Evolutionary conservation across 1,140 invertebrate species (phyloP).

Genomic region (Drosophila setifemur): DNA sequence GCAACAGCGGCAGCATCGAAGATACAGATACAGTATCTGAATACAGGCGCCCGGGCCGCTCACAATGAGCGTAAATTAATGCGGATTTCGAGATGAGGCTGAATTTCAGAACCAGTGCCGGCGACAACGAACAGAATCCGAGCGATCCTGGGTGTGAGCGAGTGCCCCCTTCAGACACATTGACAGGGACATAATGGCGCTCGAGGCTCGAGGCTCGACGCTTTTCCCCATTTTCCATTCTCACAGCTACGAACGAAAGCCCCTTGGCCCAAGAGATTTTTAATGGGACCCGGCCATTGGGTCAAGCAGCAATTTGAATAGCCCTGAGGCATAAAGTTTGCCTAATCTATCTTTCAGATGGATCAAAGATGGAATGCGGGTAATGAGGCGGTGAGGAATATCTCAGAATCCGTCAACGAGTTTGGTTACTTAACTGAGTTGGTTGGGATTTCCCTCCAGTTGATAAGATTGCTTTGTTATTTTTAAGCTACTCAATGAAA

Average conservation of each 20-base stretch:
- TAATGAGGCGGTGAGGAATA: conserved; percentile 30
- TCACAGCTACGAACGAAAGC: too few relatives aligned
- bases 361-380: conserved; percentile 43
- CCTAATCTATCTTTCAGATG: conserved; percentile 60
- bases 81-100: conserved; percentile 62
- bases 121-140: background rate
- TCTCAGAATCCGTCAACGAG: conserved; percentile 13
- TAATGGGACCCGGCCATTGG: conserved; percentile 50
- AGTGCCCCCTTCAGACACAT: conserved; percentile 36
- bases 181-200: conserved; percentile 56
- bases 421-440: conserved; percentile 1
- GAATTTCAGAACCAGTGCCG: conserved; percentile 5
- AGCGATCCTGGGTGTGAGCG: background rate
- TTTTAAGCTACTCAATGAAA: too few relatives aligned
- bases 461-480: too few relatives aligned
- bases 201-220: conserved; percentile 15
- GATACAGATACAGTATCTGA: conserved; percentile 1
- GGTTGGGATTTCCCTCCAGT: conserved; percentile 25
- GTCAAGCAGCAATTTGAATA: conserved; percentile 53
- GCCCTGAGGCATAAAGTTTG: conserved; percentile 55
- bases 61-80: conserved; percentile 77
- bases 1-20: background rate
- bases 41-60: background rate
- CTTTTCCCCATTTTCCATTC: background rate
- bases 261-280: conserved; percentile 22